A percentile compares a stretch with the other conserved stretches of the same genome.
Conservation (phyloP, 2,888 invertebrate genomes). For the Cheilosia vernalis region DNA sequence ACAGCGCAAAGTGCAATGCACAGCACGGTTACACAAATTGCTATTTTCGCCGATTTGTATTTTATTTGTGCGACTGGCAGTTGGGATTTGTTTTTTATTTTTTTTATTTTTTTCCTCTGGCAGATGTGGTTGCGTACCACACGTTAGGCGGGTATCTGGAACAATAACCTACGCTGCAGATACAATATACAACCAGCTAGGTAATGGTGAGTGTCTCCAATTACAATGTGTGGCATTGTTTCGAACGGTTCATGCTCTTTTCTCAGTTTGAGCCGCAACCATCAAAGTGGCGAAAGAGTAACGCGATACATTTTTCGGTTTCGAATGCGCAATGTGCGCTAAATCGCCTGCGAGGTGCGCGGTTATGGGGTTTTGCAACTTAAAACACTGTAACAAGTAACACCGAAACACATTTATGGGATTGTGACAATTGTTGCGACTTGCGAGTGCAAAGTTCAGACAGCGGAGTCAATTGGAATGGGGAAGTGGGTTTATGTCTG, state of each 20-base stretch:
- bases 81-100: not conserved
- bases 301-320: slow-evolving; percentile 49
- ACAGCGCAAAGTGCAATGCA: slow-evolving; percentile 47
- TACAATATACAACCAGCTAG: not conserved
- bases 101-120: no score
- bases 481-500: not conserved
- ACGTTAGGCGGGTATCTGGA: slow-evolving; percentile 35
- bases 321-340: slow-evolving; percentile 27
- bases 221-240: slow-evolving; percentile 52
- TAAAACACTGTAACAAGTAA: not conserved
- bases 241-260: slow-evolving; percentile 14
- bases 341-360: slow-evolving; percentile 55
- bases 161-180: slow-evolving; percentile 47
- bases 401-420: slow-evolving; percentile 15
- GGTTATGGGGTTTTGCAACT: not conserved
- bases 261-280: not conserved
- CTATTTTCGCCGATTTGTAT: slow-evolving; percentile 36
- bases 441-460: slow-evolving; percentile 46
- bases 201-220: slow-evolving; percentile 29
- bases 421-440: slow-evolving; percentile 32
- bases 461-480: slow-evolving; percentile 6
- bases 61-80: not conserved
- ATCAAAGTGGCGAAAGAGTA: slow-evolving; percentile 30
- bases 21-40: slow-evolving; percentile 46
- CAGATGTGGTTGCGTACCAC: not conserved